Evolutionary conservation across 2,888 invertebrate species (phyloP), one percentile per base, ranked within the genome.

Genomic region (Trilocha varians): DNA sequence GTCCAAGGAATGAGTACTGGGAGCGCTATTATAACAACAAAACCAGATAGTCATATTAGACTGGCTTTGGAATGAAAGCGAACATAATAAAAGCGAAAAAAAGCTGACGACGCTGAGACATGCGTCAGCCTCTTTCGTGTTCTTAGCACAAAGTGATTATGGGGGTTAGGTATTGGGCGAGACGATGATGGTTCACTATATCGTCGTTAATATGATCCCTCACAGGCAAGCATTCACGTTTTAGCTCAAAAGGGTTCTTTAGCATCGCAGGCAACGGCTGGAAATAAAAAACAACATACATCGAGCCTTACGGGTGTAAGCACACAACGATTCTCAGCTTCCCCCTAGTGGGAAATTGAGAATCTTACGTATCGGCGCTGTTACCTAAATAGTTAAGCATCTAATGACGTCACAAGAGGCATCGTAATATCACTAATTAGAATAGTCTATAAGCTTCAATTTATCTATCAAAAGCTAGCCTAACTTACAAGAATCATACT

Each of bases 221-320:
- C 82, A 84, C 83, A 84, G 83, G 84, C 85, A 85, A 85, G 85
- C 85, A 84, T 84, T 85, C 84, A 84, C 83, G 80, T 77, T 84
- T 80, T 85, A 85, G 83, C 83, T 84, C 84, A 85, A 84, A 85
- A 83, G 79, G 84, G 78, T 75, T 84, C 76, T 80, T 78, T 84
- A 84, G 84, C 84, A 83, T 84, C 80, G 82, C 85, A 84, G 87
- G 84, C 85, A 83, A 82, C 82, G 76, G 83, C 87, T 87, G 87
- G 80, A 84, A 87, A 85, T 85, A 85, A 87, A 79, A 84, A 85
- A 85, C 83, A 85, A 84, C 83, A 85, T 80, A 85, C 78, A 84
- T 82, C 83, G 84, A 80, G 84, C 83, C 84, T 83, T 82, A 80
- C 74, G 74, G 66, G 57, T 66, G 62, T 59, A 77, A 73, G 79